Evolutionary conservation across 2,797 vertebrate species (phyloP).

Genomic region (Aulostomus chinensis): DNA sequence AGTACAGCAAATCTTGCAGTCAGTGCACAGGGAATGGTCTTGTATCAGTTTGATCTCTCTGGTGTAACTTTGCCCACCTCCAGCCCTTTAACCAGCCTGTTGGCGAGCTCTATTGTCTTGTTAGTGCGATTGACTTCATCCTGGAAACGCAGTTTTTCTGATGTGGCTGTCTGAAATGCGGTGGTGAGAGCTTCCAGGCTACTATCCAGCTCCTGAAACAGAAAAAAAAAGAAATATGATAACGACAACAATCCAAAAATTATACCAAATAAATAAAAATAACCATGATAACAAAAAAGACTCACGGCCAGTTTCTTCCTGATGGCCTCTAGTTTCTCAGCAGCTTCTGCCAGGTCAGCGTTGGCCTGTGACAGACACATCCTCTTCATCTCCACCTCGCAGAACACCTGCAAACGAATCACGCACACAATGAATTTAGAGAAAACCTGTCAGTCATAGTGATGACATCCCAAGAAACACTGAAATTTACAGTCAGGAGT

Average conservation of each 20-base stretch:
- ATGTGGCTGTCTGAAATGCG: conserved; percentile 87
- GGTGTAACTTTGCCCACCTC: conserved; percentile 68
- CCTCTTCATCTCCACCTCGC: conserved; percentile 81
- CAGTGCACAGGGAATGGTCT: no score
- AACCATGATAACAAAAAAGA: not conserved
- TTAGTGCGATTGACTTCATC: conserved; percentile 95
- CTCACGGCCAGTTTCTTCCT: conserved; percentile 80
- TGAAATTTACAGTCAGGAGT: no score
- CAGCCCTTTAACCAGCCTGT: conserved; percentile 95
- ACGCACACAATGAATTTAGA: no score
- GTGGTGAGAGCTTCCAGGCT: conserved; percentile 87
- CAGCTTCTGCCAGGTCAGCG: conserved; percentile 78
- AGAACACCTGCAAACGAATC: conserved; percentile 64
- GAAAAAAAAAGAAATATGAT: not conserved
- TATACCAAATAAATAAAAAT: not conserved
- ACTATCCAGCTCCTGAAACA: conserved; percentile 85
- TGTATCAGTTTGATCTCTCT: no score
- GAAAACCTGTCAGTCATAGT: not conserved
- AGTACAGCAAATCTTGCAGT: no score
- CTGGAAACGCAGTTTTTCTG: conserved; percentile 91
- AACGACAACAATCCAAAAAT: not conserved
- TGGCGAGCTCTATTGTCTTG: conserved; percentile 95
- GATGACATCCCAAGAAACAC: not conserved
- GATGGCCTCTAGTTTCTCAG: conserved; percentile 80
- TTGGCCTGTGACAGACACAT: conserved; percentile 81